These are phyloP conservation scores for Rafetus swinhoei DNA, from an alignment of 2,113 vertebrate genomes.

Conservation along the genomic window DNA sequence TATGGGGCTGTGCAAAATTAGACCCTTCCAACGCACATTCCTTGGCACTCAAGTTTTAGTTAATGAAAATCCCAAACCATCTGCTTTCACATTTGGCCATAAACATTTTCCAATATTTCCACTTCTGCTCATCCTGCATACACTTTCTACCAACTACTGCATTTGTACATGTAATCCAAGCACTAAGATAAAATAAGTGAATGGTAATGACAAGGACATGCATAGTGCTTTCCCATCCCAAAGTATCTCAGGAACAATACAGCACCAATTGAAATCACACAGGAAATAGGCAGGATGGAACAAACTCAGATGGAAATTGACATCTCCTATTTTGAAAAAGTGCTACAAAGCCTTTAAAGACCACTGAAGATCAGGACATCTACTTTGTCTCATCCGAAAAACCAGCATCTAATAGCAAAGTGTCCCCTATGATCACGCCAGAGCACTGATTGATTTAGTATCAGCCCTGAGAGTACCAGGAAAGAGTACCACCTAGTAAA, in stretches of 20 bases:
- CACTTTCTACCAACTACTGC: background rate
- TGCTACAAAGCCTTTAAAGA: background rate
- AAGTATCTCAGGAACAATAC: slow-evolving; percentile 9
- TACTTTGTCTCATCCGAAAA: background rate
- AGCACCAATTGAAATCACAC: background rate
- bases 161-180: background rate
- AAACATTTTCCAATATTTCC: background rate
- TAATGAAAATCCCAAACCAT: background rate
- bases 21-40: background rate
- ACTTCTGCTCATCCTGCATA: background rate
- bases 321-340: background rate
- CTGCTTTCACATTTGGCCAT: background rate
- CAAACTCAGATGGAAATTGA: background rate
- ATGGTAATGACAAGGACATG: background rate
- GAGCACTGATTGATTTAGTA: background rate
- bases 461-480: background rate
- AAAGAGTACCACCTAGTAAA: background rate
- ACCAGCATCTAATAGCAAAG: background rate
- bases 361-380: background rate
- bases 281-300: background rate
- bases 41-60: background rate
- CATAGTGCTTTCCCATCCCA: background rate
- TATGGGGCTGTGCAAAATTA: background rate
- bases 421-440: background rate
- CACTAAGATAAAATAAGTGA: background rate